Evolutionary conservation across 1,140 invertebrate species (phyloP), one percentile per base, ranked within the genome.

Genomic region (Lineus longissimus): DNA sequence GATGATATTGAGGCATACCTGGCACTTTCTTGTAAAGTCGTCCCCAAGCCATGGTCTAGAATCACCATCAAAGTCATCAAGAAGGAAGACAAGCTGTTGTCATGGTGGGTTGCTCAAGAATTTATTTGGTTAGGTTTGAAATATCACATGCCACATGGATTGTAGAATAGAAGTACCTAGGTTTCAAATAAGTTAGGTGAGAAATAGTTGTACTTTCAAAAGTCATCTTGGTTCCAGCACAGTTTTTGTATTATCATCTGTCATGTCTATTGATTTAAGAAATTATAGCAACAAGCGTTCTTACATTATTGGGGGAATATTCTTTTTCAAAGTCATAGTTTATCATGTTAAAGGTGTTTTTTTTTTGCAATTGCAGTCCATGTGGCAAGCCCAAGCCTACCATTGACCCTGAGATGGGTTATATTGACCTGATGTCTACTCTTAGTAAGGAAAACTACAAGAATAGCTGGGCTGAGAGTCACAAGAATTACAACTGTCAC

Each of bases 31-130:
- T 67, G 61, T 54, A 58, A 59, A 2, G 55, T 33, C 19, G 33
- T 67, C 23, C 71, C 71, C 30, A 57, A 62, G 15, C 68, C 68
- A 23, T 76, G 74, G 74, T 61, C 59, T 11, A 60, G 69, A 45
- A 64, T 76, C 27, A 64, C 68, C 19, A 59, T 73, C 1, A 74
- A 76, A 63, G 56, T 70, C 55, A 64, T 68, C 59, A 23, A 25
- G 40, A 64, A 71, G 64, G 57, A 59, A 23, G 54, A 64, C 55
- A 19, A 40, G 27, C 19, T 40, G 45, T 27, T 67, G 25, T 55
- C 63, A 59, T 55, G 63, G 69, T n/a, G n/a, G n/a, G n/a, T n/a
- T n/a, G n/a, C n/a, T n/a, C n/a, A n/a, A n/a, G n/a, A n/a, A n/a
- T n/a, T n/a, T n/a, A n/a, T n/a, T 69, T 59, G 58, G 36, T 25